These are phyloP conservation scores for Endomychus coccineus DNA, from an alignment of 2,888 invertebrate genomes.

Conservation along the genomic window DNA sequence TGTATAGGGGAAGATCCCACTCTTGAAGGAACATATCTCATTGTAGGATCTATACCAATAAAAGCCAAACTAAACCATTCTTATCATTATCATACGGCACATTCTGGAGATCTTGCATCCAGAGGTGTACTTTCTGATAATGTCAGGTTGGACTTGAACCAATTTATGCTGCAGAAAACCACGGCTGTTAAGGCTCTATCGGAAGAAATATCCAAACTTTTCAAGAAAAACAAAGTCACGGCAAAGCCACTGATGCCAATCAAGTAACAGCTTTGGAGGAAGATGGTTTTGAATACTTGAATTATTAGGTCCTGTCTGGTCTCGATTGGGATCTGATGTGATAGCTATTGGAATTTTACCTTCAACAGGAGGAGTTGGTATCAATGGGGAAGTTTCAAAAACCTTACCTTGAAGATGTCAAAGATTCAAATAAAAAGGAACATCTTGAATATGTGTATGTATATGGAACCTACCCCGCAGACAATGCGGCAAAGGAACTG, in stretches of 20 bases:
- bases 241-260: no score
- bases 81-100: slow-evolving; percentile 91
- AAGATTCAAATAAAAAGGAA: slow-evolving; percentile 74
- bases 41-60: slow-evolving; percentile 99
- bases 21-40: slow-evolving; percentile 95
- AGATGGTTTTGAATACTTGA: slow-evolving; percentile 99
- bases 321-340: slow-evolving; percentile 87
- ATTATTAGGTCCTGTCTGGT: slow-evolving; percentile 91
- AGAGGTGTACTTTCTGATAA: slow-evolving; percentile 64
- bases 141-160: no score
- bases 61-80: slow-evolving; percentile 94
- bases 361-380: slow-evolving; percentile 89
- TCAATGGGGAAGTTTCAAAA: slow-evolving; percentile 93
- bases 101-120: slow-evolving; percentile 73
- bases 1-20: slow-evolving; percentile 93
- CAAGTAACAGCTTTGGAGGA: no score
- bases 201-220: no score
- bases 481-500: no score
- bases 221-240: no score
- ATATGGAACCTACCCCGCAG: no score
- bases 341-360: slow-evolving; percentile 91
- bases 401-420: slow-evolving; percentile 80
- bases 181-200: no score
- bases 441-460: slow-evolving; percentile 50
- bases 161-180: no score